phyloP scores from a whole-genome alignment of 2,113 vertebrate species.

The human (Homo sapiens) region GRCh38 chr13:97214001-97214500 shows the following conservation, averaged over 20 bases:
- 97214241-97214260: neutral
- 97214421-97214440: neutral
- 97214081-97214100: no score
- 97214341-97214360: neutral
- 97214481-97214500: accelerated
- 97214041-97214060: neutral
- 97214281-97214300: neutral
- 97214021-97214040: neutral
- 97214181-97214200: neutral
- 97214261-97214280: neutral
- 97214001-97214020: neutral
- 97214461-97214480: neutral
- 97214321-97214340: neutral
- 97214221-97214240: neutral
- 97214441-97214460: no score
- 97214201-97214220: neutral
- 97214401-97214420: neutral
- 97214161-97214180: neutral
- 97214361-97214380: neutral
- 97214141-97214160: neutral
- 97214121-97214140: neutral
- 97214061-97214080: neutral
- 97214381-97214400: neutral
- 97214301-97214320: neutral
- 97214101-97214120: neutral